Evolutionary conservation across 2,888 invertebrate species (phyloP).

Genomic region (Platynereis dumerilii): DNA sequence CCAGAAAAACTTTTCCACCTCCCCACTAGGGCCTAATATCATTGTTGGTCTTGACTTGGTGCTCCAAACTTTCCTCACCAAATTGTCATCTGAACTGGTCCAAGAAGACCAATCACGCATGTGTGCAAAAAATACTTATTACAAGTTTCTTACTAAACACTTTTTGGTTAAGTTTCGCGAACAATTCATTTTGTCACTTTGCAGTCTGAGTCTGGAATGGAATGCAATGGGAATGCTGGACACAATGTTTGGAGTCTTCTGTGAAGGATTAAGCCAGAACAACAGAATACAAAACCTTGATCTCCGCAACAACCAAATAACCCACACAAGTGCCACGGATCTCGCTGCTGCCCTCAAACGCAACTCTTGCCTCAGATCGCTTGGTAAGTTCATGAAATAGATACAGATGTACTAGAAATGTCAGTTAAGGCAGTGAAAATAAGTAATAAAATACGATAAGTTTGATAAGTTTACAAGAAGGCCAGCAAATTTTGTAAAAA

Average conservation of each 20-base stretch:
- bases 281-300: slow-evolving; percentile 54
- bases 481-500: not conserved
- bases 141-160: too few relatives aligned
- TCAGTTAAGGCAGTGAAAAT: not conserved
- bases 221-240: slow-evolving; percentile 62
- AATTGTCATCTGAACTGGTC: too few relatives aligned
- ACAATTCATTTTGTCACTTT: slow-evolving; percentile 16
- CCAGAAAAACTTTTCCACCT: too few relatives aligned
- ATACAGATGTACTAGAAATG: too few relatives aligned
- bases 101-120: too few relatives aligned
- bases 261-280: slow-evolving; percentile 60
- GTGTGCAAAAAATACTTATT: not conserved
- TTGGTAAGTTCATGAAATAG: slow-evolving; percentile 45
- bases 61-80: too few relatives aligned
- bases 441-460: not conserved
- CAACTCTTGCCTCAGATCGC: slow-evolving; percentile 52
- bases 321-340: slow-evolving; percentile 58
- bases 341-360: slow-evolving; percentile 54
- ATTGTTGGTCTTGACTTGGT: too few relatives aligned
- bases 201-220: slow-evolving; percentile 62
- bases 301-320: slow-evolving; percentile 63
- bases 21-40: too few relatives aligned
- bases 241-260: slow-evolving; percentile 59
- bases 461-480: not conserved
- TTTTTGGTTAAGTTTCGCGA: too few relatives aligned